A percentile compares a stretch with the other conserved stretches of the same genome.
Conservation (phyloP, 1,140 invertebrate genomes). For the Brachionus paranguensis region DNA sequence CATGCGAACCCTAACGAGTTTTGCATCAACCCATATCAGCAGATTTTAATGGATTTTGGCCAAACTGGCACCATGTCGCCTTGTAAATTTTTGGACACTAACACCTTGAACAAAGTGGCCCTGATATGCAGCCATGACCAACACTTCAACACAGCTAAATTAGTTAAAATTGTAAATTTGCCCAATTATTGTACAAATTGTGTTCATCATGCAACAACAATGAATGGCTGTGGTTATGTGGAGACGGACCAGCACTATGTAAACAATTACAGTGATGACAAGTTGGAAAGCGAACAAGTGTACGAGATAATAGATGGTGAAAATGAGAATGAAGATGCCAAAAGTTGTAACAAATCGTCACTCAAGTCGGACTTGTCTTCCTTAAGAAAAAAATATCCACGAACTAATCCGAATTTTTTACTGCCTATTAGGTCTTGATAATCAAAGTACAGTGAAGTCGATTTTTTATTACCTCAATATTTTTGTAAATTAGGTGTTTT, state of each 20-base stretch:
- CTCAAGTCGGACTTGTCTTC: neutral
- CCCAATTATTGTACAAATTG: constrained; percentile 16
- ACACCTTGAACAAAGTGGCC: neutral
- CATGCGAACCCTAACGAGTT: neutral
- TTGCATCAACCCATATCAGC: neutral
- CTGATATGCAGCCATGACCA: neutral
- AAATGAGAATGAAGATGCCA: neutral
- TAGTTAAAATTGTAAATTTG: constrained; percentile 36
- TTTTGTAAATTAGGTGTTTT: neutral
- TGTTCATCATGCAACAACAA: neutral
- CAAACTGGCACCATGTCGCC: neutral
- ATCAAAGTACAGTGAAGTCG: neutral
- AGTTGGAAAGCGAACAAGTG: neutral
- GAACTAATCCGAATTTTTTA: constrained; percentile 27
- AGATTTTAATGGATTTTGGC: neutral
- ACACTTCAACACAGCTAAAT: constrained; percentile 2
- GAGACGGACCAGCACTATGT: constrained; percentile 27
- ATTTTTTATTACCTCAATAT: neutral
- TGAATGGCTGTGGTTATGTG: neutral
- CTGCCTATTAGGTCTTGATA: neutral
- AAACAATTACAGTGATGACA: neutral
- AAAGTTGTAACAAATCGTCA: neutral
- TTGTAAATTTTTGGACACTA: neutral
- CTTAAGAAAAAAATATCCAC: constrained; percentile 18
- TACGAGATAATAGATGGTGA: constrained; percentile 29